Evolutionary conservation across 2,888 invertebrate species (phyloP).

Genomic region (Gastracanthus pulcherrimus): DNA sequence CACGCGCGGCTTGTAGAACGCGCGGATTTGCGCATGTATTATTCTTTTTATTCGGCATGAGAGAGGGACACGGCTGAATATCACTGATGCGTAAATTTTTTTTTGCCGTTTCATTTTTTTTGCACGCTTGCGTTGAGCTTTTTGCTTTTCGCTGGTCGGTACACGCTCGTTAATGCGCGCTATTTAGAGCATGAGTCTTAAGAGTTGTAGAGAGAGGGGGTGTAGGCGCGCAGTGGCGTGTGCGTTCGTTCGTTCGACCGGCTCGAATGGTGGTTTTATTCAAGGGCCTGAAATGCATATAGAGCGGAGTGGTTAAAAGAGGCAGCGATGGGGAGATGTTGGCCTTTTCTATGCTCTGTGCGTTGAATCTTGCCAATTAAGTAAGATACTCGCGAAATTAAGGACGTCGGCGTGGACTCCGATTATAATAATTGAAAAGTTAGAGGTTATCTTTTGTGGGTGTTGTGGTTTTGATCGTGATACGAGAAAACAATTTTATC

Average conservation of each 20-base stretch:
- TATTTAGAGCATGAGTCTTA: slow-evolving; percentile 46
- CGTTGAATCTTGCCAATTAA: slow-evolving; percentile 25
- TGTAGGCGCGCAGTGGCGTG: neutral
- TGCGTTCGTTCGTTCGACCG: slow-evolving; percentile 21
- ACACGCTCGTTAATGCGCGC: slow-evolving; percentile 34
- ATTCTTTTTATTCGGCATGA: neutral
- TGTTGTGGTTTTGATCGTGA: too few species aligned
- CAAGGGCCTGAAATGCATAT: slow-evolving; percentile 28
- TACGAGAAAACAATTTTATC: too few species aligned
- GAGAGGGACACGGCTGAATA: neutral
- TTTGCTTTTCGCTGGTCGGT: neutral
- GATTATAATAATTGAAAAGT: slow-evolving; percentile 1
- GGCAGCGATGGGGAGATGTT: neutral
- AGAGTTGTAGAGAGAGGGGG: neutral
- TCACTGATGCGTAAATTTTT: slow-evolving; percentile 15
- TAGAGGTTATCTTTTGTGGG: neutral
- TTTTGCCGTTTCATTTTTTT: neutral
- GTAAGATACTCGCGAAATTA: slow-evolving; percentile 9
- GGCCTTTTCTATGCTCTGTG: too few species aligned
- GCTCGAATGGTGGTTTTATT: slow-evolving; percentile 38
- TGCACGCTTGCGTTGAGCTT: neutral
- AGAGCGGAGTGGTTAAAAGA: slow-evolving; percentile 12
- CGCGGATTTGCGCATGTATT: neutral
- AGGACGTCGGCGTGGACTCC: neutral
- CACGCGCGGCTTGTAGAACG: neutral